Evolutionary conservation across 2,888 invertebrate species (phyloP).

Genomic region (Thalpophila matura): DNA sequence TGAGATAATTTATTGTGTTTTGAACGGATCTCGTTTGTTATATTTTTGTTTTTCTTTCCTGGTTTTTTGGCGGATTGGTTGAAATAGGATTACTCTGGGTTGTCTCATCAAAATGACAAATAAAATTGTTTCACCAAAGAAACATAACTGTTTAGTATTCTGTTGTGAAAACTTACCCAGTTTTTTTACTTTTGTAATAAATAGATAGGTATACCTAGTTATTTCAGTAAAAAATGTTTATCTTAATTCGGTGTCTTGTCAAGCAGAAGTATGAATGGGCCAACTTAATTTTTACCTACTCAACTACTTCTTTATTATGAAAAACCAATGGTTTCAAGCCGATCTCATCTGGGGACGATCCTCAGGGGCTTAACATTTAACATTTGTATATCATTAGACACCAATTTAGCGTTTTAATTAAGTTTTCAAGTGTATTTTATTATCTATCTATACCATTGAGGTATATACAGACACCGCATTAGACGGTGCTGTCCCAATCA

Average conservation of each 20-base stretch:
- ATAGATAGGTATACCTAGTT: too few relatives aligned
- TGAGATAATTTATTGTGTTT: constrained; percentile 82
- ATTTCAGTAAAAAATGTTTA: too few relatives aligned
- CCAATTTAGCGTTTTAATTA: neutral
- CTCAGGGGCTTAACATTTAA: neutral
- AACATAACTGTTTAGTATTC: neutral
- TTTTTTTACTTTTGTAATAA: neutral
- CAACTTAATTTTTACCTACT: neutral
- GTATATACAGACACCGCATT: too few relatives aligned
- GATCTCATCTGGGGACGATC: neutral
- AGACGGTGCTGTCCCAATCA: too few relatives aligned
- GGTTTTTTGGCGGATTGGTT: constrained; percentile 25
- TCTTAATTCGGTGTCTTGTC: too few relatives aligned
- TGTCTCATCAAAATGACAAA: constrained; percentile 23
- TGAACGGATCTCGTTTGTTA: constrained; percentile 60
- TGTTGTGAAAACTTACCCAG: neutral
- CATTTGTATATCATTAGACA: constrained; percentile 1
- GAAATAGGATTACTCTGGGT: constrained; percentile 19
- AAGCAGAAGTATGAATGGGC: too few relatives aligned
- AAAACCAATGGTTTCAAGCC: neutral
- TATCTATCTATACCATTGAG: neutral
- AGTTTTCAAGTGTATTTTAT: neutral
- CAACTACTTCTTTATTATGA: neutral
- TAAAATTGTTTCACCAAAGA: neutral
- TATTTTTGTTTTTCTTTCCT: constrained; percentile 24